These are phyloP conservation scores for Paramacrobiotus metropolitanus DNA, from an alignment of 1,140 invertebrate genomes.

Conservation along the genomic window DNA sequence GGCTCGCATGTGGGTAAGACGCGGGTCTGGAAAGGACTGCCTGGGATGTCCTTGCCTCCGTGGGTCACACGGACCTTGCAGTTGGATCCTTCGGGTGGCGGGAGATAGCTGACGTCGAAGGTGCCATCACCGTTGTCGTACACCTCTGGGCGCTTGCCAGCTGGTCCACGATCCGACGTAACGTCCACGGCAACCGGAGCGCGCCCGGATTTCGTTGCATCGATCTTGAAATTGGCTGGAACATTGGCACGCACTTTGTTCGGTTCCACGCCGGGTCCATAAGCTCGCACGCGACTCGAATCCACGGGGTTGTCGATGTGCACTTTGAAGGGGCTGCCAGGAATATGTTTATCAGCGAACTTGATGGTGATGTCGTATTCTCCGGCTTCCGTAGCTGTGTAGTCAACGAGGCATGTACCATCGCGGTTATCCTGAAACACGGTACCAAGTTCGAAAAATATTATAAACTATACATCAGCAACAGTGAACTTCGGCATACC, in stretches of 20 bases:
- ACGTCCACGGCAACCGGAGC: conserved; percentile 49
- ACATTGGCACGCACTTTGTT: conserved; percentile 41
- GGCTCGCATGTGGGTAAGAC: conserved; percentile 49
- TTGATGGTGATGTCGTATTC: conserved; percentile 53
- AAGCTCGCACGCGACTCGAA: conserved; percentile 40
- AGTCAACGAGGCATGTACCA: conserved; percentile 36
- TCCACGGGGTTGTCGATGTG: conserved; percentile 35
- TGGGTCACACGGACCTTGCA: conserved; percentile 31
- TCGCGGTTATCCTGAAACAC: conserved; percentile 40
- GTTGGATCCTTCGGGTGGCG: conserved; percentile 44
- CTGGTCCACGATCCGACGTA: conserved; percentile 22
- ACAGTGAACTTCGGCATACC: no score
- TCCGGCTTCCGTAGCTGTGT: conserved; percentile 43
- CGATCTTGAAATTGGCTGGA: conserved; percentile 51
- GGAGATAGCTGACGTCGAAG: conserved; percentile 52
- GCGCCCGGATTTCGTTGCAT: conserved; percentile 45
- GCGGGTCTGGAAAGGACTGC: conserved; percentile 46
- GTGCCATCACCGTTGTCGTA: conserved; percentile 43
- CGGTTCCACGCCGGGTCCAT: conserved; percentile 50
- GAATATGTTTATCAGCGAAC: conserved; percentile 46
- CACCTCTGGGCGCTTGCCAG: conserved; percentile 33
- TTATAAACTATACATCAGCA: no score
- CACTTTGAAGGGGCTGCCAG: conserved; percentile 40
- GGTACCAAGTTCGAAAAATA: no score
- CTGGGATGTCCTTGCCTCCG: conserved; percentile 40